Base-by-base conservation (phyloP, 2,888 invertebrate genomes). In the Tholera decimalis region DNA sequence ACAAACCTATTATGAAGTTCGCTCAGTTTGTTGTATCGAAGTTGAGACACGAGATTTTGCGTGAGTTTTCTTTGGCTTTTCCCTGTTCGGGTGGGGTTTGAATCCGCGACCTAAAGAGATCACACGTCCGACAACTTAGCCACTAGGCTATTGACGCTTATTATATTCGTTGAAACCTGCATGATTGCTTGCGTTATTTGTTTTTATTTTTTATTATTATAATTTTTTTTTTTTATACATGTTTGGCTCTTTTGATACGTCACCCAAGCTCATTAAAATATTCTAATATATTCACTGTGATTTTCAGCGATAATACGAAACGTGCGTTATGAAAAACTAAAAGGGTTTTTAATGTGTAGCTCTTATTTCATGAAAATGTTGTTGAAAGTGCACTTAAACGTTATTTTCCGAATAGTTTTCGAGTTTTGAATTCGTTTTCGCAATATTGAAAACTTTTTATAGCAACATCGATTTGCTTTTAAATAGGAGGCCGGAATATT, bases 1-100 rank as follows among this genome's bases (percentile, higher is more conserved):
- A 46, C 35, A 39, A 44, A 50, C 66, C 41, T 0, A 43, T 64
- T 7, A 22, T 33, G 13, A 47, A 47, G 24, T 5, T 49, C 0
- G 7, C 24, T 13, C 30, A 37, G 8, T 7, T 8, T 7, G 6
- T 33, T 39, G 20, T n/a, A 0, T 61, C 1, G 43, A 56, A 24
- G 37, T n/a, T 70, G 44, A 2, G 22, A 1, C 9, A 22, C 20
- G 43, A 54, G 33, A n/a, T 30, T 8, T n/a, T 15, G 2, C 2
- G 73, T 80, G 54, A 77, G 72, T 79, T 54, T 35, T 41, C 20
- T 4, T 22, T 18, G n/a, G n/a, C n/a, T n/a, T n/a, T n/a, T n/a
- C n/a, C n/a, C n/a, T n/a, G n/a, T n/a, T n/a, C n/a, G n/a, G n/a
- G n/a, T n/a, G n/a, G n/a, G n/a, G n/a, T n/a, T n/a, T n/a, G n/a